These are phyloP conservation scores for Dallia pectoralis DNA, from an alignment of 2,797 vertebrate genomes.

Conservation along the genomic window DNA sequence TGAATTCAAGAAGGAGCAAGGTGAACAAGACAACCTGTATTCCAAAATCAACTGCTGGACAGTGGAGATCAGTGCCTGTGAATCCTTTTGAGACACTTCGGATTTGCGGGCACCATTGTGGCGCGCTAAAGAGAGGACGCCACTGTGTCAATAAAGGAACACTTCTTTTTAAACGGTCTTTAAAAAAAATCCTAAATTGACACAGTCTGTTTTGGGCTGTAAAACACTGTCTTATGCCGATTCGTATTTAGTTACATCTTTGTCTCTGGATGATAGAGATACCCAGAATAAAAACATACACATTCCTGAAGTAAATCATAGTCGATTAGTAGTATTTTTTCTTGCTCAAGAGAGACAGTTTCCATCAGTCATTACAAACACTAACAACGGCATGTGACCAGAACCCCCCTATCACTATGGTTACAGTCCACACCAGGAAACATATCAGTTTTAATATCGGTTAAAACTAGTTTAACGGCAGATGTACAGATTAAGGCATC, in stretches of 20 bases:
- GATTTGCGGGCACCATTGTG: neutral
- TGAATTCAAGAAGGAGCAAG: slow-evolving; percentile 95
- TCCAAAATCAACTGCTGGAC: neutral
- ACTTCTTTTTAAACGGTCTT: neutral
- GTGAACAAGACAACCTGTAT: slow-evolving; percentile 66
- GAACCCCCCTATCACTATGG: neutral
- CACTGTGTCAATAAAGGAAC: neutral
- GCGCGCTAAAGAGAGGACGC: neutral
- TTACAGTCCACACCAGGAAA: neutral
- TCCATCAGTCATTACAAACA: neutral
- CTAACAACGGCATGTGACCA: neutral
- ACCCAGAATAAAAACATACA: neutral
- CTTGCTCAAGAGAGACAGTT: neutral
- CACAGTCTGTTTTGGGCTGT: neutral
- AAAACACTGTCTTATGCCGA: neutral
- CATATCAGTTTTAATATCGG: slow-evolving; percentile 4
- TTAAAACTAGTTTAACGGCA: neutral
- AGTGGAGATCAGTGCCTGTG: neutral
- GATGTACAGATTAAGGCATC: neutral
- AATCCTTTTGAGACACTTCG: neutral
- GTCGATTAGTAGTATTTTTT: slow-evolving; percentile 8
- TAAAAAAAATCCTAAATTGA: neutral
- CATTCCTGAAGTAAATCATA: neutral
- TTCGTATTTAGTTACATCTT: neutral
- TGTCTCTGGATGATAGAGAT: neutral